Evolutionary conservation across 2,113 vertebrate genomes (phyloP).

Genomic region (Charina bottae): DNA sequence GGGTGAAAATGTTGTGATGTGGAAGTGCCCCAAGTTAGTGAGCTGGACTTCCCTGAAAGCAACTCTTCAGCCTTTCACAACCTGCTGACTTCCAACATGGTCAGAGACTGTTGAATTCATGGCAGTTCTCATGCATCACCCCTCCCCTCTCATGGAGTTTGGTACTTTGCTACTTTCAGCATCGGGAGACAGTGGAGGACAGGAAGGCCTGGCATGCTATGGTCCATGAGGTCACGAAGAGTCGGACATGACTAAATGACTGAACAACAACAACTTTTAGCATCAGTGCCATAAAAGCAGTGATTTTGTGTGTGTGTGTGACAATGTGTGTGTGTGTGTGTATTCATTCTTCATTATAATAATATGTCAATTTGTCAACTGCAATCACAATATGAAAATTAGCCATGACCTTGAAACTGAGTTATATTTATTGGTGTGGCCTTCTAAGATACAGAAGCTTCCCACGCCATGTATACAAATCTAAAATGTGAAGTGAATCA

Average conservation of each 20-base stretch:
- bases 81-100: background rate
- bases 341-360: background rate
- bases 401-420: background rate
- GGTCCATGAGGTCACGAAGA: too few species aligned
- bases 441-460: background rate
- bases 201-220: too few species aligned
- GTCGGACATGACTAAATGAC: too few species aligned
- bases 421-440: conserved; percentile 14
- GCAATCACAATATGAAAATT: background rate
- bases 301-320: background rate
- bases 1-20: background rate
- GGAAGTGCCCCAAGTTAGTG: background rate
- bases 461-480: conserved; percentile 5
- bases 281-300: background rate
- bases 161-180: background rate
- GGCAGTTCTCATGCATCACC: background rate
- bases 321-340: background rate
- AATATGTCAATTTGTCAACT: background rate
- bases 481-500: background rate
- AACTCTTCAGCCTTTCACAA: background rate
- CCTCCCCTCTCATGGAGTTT: background rate
- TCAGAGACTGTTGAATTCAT: background rate
- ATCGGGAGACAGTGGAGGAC: too few species aligned
- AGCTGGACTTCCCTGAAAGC: background rate
- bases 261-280: too few species aligned